Conservation (phyloP, 2,797 vertebrate species). For the Danionella dracula region DNA sequence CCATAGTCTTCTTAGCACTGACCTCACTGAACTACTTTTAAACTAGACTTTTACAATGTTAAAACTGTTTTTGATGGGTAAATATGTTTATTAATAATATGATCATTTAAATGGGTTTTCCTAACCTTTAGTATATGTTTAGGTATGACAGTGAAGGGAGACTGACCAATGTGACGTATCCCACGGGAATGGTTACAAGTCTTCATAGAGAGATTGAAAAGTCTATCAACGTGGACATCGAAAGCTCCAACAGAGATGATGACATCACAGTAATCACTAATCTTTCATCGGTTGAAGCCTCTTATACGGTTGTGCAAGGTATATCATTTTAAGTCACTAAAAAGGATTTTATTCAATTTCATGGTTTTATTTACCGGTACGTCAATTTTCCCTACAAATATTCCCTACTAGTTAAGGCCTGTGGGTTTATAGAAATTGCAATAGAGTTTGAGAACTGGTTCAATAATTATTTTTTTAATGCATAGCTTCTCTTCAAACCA, state of each 20-base stretch:
- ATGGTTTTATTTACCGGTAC: too few species aligned
- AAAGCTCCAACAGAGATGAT: conserved; percentile 96
- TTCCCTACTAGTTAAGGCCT: too few species aligned
- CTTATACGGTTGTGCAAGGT: conserved; percentile 99
- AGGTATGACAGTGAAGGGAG: conserved; percentile 98
- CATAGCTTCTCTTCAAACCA: too few species aligned
- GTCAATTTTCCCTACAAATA: too few species aligned
- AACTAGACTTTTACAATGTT: too few species aligned
- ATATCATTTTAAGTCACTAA: conserved; percentile 32
- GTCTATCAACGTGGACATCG: conserved; percentile 98
- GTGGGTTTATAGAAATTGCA: too few species aligned
- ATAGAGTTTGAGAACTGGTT: too few species aligned
- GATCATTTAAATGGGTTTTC: neutral
- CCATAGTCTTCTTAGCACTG: too few species aligned
- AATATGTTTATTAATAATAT: neutral
- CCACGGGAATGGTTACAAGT: conserved; percentile 95
- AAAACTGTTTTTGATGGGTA: too few species aligned
- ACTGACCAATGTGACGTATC: conserved; percentile 95
- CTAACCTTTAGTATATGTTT: conserved; percentile 26
- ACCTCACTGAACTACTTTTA: too few species aligned
- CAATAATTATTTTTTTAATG: too few species aligned
- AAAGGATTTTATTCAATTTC: too few species aligned
- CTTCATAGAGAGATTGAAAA: conserved; percentile 97
- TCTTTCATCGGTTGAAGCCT: conserved; percentile 95
- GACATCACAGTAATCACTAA: conserved; percentile 98